Evolutionary conservation across 2,797 vertebrate genomes (phyloP).

Genomic region (Semaprochilodus insignis): DNA sequence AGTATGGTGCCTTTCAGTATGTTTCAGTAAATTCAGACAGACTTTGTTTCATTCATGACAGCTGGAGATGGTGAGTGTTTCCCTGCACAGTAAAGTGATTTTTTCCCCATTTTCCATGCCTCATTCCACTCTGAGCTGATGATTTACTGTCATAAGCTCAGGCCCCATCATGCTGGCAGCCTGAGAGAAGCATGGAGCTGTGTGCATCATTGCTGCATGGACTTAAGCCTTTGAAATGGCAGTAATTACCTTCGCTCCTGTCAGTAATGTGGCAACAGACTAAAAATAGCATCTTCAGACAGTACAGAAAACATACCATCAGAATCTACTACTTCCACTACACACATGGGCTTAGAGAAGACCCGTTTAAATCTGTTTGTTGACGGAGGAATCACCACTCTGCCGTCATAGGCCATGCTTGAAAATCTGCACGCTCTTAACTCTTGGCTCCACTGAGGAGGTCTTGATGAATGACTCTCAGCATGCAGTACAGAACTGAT

Average conservation of each 20-base stretch:
- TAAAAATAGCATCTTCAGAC: conserved; percentile 64
- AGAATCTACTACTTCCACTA: conserved; percentile 1
- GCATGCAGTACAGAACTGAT: conserved; percentile 52
- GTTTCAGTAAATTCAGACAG: neutral
- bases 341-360: conserved; percentile 4
- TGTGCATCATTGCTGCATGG: conserved; percentile 57
- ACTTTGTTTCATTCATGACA: conserved; percentile 5
- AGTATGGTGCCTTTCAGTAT: neutral
- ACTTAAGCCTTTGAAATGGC: conserved; percentile 65
- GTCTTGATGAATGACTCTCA: conserved; percentile 65
- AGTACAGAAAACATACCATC: conserved; percentile 56
- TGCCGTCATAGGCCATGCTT: conserved; percentile 35
- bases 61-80: conserved; percentile 24
- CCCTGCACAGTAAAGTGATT: conserved; percentile 5
- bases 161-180: neutral
- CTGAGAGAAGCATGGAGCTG: conserved; percentile 30
- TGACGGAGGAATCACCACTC: conserved; percentile 28
- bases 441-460: conserved; percentile 60
- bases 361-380: conserved; percentile 16
- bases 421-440: conserved; percentile 60
- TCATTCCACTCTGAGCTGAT: conserved; percentile 27
- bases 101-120: neutral
- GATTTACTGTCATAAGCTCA: conserved; percentile 36
- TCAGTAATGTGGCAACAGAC: conserved; percentile 65
- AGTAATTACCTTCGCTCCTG: conserved; percentile 70